phyloP scores from a whole-genome alignment of 2,113 vertebrate species.

The Ptilorrhoa leucosticta region DNA sequence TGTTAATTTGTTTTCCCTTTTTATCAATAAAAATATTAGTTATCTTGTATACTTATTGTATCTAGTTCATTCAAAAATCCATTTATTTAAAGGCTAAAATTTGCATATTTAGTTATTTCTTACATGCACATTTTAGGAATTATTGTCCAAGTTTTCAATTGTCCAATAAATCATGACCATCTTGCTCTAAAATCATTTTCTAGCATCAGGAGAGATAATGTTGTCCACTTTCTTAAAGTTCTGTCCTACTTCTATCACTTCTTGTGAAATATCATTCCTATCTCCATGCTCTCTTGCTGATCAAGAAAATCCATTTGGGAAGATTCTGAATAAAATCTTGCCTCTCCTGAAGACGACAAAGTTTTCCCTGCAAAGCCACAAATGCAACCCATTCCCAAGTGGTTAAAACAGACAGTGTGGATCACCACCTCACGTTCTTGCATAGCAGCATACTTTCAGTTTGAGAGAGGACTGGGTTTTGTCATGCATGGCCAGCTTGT shows the following conservation, averaged over 20 bases:
- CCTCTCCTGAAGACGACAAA: background rate
- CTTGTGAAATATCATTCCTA: background rate
- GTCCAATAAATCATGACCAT: background rate
- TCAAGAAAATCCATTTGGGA: background rate
- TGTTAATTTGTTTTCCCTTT: background rate
- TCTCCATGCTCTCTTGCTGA: background rate
- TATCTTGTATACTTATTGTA: background rate
- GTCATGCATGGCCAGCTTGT: fast-evolving
- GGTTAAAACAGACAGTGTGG: background rate
- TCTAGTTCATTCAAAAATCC: background rate
- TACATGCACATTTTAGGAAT: background rate
- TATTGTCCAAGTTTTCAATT: background rate
- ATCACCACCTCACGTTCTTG: background rate
- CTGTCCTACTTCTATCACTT: background rate
- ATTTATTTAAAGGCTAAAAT: background rate
- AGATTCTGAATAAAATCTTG: background rate
- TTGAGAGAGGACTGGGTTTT: background rate
- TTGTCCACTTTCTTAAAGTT: background rate
- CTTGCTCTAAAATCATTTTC: background rate
- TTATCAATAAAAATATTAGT: background rate
- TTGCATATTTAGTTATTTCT: background rate
- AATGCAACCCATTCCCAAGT: background rate
- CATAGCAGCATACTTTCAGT: background rate
- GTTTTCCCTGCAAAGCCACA: background rate
- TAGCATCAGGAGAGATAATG: too few relatives aligned